These are phyloP conservation scores for Gymnopithys bicolor DNA, from an alignment of 2,797 vertebrate genomes.

Conservation along the genomic window DNA sequence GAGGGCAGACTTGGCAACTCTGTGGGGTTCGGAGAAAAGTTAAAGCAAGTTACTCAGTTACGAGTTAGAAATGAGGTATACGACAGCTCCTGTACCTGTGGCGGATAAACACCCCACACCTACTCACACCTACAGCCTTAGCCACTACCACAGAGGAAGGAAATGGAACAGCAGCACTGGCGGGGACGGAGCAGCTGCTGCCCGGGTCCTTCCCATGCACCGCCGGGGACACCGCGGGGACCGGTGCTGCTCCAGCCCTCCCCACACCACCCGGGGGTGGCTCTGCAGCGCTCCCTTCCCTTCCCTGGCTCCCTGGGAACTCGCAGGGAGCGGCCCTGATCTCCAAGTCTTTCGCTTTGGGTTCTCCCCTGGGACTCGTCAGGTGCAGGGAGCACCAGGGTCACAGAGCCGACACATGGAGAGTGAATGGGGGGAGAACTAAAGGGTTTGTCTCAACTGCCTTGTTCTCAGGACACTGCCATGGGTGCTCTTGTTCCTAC, in stretches of 20 bases:
- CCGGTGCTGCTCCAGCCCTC: background rate
- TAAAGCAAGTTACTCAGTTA: slow-evolving; percentile 92
- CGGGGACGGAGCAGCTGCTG: slow-evolving; percentile 11
- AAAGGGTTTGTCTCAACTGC: slow-evolving; percentile 46
- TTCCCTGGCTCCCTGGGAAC: background rate
- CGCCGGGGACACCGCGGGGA: background rate
- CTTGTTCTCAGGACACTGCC: slow-evolving; percentile 58
- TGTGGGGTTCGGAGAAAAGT: slow-evolving; percentile 85
- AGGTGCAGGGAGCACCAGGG: background rate
- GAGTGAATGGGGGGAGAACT: slow-evolving; percentile 7
- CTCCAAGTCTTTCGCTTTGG: background rate
- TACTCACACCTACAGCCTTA: slow-evolving; percentile 74
- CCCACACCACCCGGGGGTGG: accelerated
- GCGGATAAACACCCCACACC: slow-evolving; percentile 73
- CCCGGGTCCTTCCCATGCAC: background rate
- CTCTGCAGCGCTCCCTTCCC: background rate
- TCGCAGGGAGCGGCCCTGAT: accelerated
- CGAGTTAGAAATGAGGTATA: slow-evolving; percentile 99
- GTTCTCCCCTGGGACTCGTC: background rate
- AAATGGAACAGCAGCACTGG: slow-evolving; percentile 64
- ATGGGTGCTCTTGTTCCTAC: background rate
- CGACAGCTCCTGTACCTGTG: slow-evolving; percentile 85
- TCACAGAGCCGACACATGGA: background rate
- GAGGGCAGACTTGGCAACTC: slow-evolving; percentile 81
- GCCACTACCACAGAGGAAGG: slow-evolving; percentile 67